These are phyloP conservation scores for Dryobotodes eremita DNA, from an alignment of 2,888 invertebrate species.

Conservation along the genomic window DNA sequence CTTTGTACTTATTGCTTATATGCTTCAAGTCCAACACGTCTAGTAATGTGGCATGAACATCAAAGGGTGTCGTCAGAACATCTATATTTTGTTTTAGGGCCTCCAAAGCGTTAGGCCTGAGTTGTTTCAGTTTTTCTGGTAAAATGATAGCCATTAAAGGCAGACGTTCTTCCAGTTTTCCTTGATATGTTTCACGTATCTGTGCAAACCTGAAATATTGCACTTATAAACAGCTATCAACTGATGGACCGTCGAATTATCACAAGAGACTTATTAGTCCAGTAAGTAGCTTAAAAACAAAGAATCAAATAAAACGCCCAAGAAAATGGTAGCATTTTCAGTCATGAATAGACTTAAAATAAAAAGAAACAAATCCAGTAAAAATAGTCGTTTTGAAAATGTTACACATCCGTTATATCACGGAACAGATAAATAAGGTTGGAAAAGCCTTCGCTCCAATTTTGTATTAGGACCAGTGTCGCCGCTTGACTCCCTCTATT, in stretches of 20 bases:
- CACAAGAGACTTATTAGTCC: background rate
- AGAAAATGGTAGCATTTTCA: background rate
- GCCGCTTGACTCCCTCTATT: too few relatives aligned
- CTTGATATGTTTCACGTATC: constrained; percentile 96
- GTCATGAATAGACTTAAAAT: background rate
- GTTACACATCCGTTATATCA: too few relatives aligned
- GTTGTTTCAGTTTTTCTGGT: constrained; percentile 92
- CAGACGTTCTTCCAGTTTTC: constrained; percentile 97
- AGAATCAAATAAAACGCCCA: background rate
- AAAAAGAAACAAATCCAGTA: background rate
- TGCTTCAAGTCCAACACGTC: constrained; percentile 91
- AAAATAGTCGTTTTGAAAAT: background rate
- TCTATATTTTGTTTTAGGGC: constrained; percentile 92
- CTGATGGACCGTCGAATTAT: too few relatives aligned
- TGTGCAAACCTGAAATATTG: constrained; percentile 92
- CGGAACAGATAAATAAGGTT: too few relatives aligned
- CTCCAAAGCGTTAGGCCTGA: constrained; percentile 91
- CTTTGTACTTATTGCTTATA: constrained; percentile 78
- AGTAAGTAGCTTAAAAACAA: background rate
- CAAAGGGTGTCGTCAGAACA: constrained; percentile 96
- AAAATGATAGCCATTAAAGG: constrained; percentile 96
- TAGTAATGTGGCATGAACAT: constrained; percentile 93
- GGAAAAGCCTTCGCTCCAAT: too few relatives aligned
- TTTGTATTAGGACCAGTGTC: too few relatives aligned
- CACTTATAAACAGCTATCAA: background rate